Conservation (phyloP, 2,113 vertebrate species). For the Seriola dumerili region DNA sequence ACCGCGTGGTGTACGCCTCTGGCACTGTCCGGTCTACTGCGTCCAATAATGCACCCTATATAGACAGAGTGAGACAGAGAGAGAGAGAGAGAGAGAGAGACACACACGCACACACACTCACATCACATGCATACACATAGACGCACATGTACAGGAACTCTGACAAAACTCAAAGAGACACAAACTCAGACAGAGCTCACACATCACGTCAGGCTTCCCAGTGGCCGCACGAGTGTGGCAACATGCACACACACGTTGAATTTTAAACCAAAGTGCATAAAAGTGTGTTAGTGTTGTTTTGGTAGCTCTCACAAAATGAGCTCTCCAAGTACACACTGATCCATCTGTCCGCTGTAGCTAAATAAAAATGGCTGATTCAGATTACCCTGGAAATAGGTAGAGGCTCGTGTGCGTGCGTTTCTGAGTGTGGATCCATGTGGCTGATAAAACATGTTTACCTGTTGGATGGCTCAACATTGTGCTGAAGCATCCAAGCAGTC, state of each 20-base stretch:
- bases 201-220: conserved; percentile 33
- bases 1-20: conserved; percentile 76
- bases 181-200: conserved; percentile 27
- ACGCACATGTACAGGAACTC: conserved; percentile 29
- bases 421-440: conserved; percentile 36
- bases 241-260: conserved; percentile 17
- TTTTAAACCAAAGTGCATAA: conserved; percentile 39
- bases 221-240: conserved; percentile 15
- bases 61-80: conserved; percentile 51
- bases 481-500: conserved; percentile 60
- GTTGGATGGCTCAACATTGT: conserved; percentile 41
- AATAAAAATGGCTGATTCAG: conserved; percentile 36
- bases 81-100: not conserved
- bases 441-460: conserved; percentile 73
- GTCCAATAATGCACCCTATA: conserved; percentile 74
- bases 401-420: conserved; percentile 27
- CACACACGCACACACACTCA: not conserved
- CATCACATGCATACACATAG: conserved; percentile 1
- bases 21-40: conserved; percentile 77
- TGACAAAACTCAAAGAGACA: conserved; percentile 62
- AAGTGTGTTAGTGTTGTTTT: conserved; percentile 32
- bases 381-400: conserved; percentile 39
- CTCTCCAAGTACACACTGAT: conserved; percentile 37
- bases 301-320: conserved; percentile 29
- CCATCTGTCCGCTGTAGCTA: conserved; percentile 25